These are phyloP conservation scores for Myocastor coypus DNA, from an alignment of 2,113 vertebrate species.

Conservation along the genomic window DNA sequence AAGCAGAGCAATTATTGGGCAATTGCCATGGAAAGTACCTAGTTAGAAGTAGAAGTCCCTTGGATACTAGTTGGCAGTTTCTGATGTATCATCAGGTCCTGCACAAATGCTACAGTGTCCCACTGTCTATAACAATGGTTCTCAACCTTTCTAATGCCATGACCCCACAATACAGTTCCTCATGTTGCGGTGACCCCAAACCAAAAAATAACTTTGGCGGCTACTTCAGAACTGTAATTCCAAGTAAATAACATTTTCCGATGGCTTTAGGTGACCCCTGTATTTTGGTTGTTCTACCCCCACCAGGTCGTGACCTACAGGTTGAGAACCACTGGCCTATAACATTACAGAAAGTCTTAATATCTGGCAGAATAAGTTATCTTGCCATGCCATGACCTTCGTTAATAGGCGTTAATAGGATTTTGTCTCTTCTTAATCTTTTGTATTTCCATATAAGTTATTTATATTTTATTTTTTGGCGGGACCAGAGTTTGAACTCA, in stretches of 20 bases:
- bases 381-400: neutral
- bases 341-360: neutral
- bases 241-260: no score
- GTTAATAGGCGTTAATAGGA: neutral
- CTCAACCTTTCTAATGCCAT: no score
- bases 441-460: neutral
- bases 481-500: no score
- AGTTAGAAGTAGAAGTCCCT: neutral
- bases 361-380: neutral
- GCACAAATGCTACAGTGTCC: neutral
- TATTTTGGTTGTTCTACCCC: no score
- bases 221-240: no score
- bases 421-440: slow-evolving; percentile 27
- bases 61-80: neutral
- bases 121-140: neutral
- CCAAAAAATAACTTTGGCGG: no score
- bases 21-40: neutral
- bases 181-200: no score
- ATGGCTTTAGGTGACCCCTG: no score
- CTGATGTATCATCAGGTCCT: neutral
- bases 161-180: no score
- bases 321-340: no score
- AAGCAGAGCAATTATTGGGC: neutral
- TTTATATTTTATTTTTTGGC: no score
- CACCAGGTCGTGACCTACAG: no score